Conservation (phyloP, 2,888 invertebrate genomes). For the Tineola bisselliella region DNA sequence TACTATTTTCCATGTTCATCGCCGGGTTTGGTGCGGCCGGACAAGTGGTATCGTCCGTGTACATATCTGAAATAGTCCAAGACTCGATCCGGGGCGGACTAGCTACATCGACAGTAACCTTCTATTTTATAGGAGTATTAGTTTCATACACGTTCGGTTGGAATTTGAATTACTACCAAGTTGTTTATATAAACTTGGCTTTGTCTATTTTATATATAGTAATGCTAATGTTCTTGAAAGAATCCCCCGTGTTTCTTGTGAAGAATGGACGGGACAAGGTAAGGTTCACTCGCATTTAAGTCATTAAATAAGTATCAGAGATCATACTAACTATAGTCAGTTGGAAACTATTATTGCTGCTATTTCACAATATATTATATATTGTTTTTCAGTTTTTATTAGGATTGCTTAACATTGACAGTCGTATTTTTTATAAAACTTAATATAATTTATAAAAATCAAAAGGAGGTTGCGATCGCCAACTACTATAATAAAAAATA, state of each 20-base stretch:
- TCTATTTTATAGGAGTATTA: conserved; percentile 41
- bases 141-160: conserved; percentile 43
- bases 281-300: conserved; percentile 14
- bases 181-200: conserved; percentile 29
- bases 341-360: too few relatives aligned
- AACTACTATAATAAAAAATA: too few relatives aligned
- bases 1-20: conserved; percentile 33
- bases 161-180: conserved; percentile 34
- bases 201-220: conserved; percentile 28
- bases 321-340: too few relatives aligned
- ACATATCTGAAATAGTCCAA: conserved; percentile 46
- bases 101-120: conserved; percentile 36
- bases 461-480: too few relatives aligned
- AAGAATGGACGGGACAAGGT: conserved; percentile 35
- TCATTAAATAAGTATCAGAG: too few relatives aligned
- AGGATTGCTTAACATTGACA: too few relatives aligned
- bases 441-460: too few relatives aligned
- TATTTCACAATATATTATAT: too few relatives aligned
- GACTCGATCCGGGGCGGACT: conserved; percentile 48
- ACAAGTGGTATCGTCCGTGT: conserved; percentile 45
- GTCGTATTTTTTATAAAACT: too few relatives aligned
- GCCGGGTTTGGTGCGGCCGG: conserved; percentile 47
- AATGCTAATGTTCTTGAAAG: conserved; percentile 29
- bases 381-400: too few relatives aligned
- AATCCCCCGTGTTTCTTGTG: conserved; percentile 38